Base-by-base conservation (phyloP, 2,888 invertebrate species). In the Drosophila mayaguana region DNA sequence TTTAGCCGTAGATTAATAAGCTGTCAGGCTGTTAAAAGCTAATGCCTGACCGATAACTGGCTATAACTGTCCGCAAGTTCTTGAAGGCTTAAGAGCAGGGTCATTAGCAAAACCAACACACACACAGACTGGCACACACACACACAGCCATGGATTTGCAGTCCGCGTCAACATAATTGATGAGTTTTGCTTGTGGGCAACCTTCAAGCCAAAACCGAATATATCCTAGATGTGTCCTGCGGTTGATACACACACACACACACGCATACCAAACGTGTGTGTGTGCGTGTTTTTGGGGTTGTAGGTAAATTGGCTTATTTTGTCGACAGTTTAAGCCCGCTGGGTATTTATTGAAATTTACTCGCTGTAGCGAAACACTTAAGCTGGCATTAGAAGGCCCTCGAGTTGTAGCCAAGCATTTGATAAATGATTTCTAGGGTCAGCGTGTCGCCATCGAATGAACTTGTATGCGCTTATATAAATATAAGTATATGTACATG, bases 311-410 rank as follows among this genome's bases (percentile, higher is more conserved):
- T 84, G 84, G 84, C 89, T 84, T 84, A 89, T 82, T 88, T 85
- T 80, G 89, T 89, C 88, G 90, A 88, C 89, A 84, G 84, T 73
- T 75, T 77, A 85, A 88, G 86, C 78, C 84, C 77, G 68, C 46
- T 48, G 80, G 84, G 84, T 82, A 77, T 84, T 84, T 88, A 84
- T 89, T 88, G 89, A 84, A 84, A 88, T 89, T 82, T 88, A 88
- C 77, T 88, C 67, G 77, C 70, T 70, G 82, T 85, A 66, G 85
- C 75, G 61, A 88, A 84, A 82, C 88, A 84, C 89, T 89, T 84
- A 88, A 69, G 88, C 63, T 76, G 68, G 70, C 81, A 73, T 75
- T 83, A 60, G 54, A 40, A 34, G 69, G 71, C 66, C 70, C 48
- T 20, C 51, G 60, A 74, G 68, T 43, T 56, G 48, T 22, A 64